phyloP scores from a whole-genome alignment of 35 echinoderm and acorn worm genomes.

The Ptychodera flava region DNA sequence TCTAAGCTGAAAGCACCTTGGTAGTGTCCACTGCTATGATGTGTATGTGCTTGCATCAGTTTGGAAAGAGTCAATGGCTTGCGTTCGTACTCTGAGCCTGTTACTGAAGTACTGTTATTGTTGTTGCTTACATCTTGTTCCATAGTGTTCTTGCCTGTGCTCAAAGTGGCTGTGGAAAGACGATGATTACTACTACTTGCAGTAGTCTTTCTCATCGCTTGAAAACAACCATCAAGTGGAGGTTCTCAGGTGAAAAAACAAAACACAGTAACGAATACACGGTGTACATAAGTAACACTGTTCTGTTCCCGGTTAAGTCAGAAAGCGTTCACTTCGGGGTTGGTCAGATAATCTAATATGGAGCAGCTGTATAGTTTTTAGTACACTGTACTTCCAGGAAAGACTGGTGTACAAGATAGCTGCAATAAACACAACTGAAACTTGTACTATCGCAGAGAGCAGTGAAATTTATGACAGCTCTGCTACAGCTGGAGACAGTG shows the following conservation, averaged over 20 bases:
- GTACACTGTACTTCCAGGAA: background rate
- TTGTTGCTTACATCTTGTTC: background rate
- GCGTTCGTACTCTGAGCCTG: background rate
- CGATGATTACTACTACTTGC: background rate
- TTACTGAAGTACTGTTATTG: background rate
- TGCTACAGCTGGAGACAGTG: no score
- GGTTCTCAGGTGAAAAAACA: background rate
- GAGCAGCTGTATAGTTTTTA: background rate
- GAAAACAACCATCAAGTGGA: background rate
- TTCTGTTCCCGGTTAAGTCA: no score
- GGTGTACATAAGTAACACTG: no score
- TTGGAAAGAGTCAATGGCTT: background rate
- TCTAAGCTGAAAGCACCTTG: background rate
- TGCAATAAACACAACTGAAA: background rate
- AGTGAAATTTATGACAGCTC: no score
- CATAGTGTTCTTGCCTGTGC: background rate
- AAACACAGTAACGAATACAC: no score
- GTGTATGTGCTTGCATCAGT: background rate
- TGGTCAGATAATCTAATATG: no score
- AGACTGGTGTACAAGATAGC: background rate
- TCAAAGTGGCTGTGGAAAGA: background rate
- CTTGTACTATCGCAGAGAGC: no score
- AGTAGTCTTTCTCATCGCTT: background rate
- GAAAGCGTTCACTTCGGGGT: no score
- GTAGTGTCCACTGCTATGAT: background rate